These are phyloP conservation scores for Platycheirus rosarum DNA, from an alignment of 2,888 invertebrate genomes.

Conservation along the genomic window DNA sequence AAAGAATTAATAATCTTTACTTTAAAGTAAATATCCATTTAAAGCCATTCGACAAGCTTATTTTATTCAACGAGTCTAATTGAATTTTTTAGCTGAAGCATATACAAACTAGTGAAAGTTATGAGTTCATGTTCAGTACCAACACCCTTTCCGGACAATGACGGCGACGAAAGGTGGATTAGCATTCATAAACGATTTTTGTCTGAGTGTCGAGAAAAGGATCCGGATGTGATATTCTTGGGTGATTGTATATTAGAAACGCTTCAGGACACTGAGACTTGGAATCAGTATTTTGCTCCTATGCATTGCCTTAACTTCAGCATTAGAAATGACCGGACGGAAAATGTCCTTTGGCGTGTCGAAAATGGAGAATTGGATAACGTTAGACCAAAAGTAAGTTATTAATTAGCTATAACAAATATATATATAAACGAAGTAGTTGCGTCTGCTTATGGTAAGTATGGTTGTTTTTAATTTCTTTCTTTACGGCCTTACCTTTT, in stretches of 20 bases:
- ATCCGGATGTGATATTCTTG: slow-evolving; percentile 95
- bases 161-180: slow-evolving; percentile 94
- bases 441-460: too few species aligned
- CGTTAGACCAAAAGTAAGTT: slow-evolving; percentile 92
- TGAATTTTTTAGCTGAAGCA: neutral
- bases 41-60: neutral
- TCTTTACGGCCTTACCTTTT: too few species aligned
- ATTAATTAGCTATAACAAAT: too few species aligned
- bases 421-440: too few species aligned
- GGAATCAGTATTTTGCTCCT: slow-evolving; percentile 95
- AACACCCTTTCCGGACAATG: slow-evolving; percentile 88
- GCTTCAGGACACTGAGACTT: slow-evolving; percentile 91
- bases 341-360: slow-evolving; percentile 95
- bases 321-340: slow-evolving; percentile 93
- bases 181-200: slow-evolving; percentile 90
- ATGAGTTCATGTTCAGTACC: slow-evolving; percentile 91
- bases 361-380: slow-evolving; percentile 94
- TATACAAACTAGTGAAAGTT: slow-evolving; percentile 34
- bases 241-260: slow-evolving; percentile 94
- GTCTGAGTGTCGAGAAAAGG: slow-evolving; percentile 92
- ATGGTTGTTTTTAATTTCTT: too few species aligned
- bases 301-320: slow-evolving; percentile 94
- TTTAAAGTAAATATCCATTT: neutral
- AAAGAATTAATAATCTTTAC: slow-evolving; percentile 6
- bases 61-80: neutral